Evolutionary conservation across 2,888 invertebrate species (phyloP).

Genomic region (Dasysyrphus tricinctus): DNA sequence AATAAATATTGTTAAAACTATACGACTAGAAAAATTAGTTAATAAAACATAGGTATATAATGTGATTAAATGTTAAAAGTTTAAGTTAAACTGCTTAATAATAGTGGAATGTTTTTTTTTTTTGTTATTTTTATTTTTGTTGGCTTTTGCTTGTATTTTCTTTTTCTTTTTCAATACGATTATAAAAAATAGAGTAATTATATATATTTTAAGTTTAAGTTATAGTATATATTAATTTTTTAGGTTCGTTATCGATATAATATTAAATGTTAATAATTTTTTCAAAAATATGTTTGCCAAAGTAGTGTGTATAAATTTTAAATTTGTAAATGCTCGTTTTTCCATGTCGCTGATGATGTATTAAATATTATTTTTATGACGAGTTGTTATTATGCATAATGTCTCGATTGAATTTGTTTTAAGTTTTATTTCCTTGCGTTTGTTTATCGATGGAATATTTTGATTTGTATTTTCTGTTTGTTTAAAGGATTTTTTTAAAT

Average conservation of each 20-base stretch:
- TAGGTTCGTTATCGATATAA: not conserved
- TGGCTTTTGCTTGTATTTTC: constrained; percentile 1
- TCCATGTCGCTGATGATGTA: not conserved
- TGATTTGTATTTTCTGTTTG: no score
- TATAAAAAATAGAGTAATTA: constrained; percentile 66
- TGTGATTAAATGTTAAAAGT: constrained; percentile 49
- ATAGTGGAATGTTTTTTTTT: constrained; percentile 57
- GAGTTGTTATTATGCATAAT: no score
- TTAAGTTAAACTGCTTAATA: constrained; percentile 34
- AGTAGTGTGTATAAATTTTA: constrained; percentile 8
- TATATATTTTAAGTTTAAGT: constrained; percentile 26
- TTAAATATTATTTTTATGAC: not conserved
- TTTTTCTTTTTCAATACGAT: constrained; percentile 53
- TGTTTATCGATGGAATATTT: not conserved
- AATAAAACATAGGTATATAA: constrained; percentile 33
- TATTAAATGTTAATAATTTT: not conserved
- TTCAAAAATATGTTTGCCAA: constrained; percentile 6
- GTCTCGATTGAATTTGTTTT: not conserved
- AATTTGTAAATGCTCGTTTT: constrained; percentile 50
- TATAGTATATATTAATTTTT: constrained; percentile 14
- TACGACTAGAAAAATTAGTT: constrained; percentile 74
- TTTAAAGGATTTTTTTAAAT: no score
- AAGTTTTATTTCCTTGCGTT: not conserved
- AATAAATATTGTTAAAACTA: constrained; percentile 58
- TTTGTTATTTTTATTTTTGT: not conserved